A percentile compares a stretch with the other conserved stretches of the same genome.
These are phyloP conservation scores for Anoplolepis gracilipes DNA, from an alignment of 1,140 invertebrate species.

Conservation along the genomic window DNA sequence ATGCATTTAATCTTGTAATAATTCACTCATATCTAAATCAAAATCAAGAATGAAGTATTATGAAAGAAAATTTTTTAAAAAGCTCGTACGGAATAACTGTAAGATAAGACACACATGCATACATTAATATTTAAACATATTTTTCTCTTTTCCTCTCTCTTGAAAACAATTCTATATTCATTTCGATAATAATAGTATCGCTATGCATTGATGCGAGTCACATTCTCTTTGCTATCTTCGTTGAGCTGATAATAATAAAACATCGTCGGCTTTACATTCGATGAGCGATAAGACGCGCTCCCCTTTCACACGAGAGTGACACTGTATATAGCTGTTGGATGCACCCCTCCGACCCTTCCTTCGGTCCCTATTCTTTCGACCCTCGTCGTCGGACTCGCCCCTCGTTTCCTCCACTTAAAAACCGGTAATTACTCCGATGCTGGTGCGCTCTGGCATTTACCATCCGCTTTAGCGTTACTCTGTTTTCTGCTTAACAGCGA, in stretches of 20 bases:
- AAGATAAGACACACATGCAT: not conserved
- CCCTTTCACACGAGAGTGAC: slow-evolving; percentile 21
- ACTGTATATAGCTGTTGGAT: slow-evolving; percentile 47
- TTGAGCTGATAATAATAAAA: slow-evolving; percentile 38
- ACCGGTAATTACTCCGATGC: slow-evolving; percentile 79
- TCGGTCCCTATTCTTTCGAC: slow-evolving; percentile 59
- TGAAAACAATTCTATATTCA: not conserved
- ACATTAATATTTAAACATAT: not conserved
- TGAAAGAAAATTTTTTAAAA: not conserved
- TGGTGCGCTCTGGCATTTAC: slow-evolving; percentile 72
- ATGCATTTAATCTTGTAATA: not conserved
- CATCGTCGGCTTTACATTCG: slow-evolving; percentile 33
- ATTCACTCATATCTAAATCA: slow-evolving; percentile 7
- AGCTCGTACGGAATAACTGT: not conserved
- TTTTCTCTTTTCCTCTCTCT: too few species aligned
- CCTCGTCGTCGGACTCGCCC: slow-evolving; percentile 68
- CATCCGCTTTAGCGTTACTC: slow-evolving; percentile 65
- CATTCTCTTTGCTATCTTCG: not conserved
- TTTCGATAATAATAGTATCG: not conserved
- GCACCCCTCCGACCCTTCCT: slow-evolving; percentile 53
- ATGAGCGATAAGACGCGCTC: slow-evolving; percentile 36
- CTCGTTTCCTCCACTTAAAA: slow-evolving; percentile 79
- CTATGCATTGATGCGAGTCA: not conserved
- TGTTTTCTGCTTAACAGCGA: slow-evolving; percentile 64
- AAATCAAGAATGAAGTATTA: not conserved